A percentile compares a stretch with the other conserved stretches of the same genome.
Conservation (phyloP, 1,140 invertebrate species). For the Plutomurus gul region DNA sequence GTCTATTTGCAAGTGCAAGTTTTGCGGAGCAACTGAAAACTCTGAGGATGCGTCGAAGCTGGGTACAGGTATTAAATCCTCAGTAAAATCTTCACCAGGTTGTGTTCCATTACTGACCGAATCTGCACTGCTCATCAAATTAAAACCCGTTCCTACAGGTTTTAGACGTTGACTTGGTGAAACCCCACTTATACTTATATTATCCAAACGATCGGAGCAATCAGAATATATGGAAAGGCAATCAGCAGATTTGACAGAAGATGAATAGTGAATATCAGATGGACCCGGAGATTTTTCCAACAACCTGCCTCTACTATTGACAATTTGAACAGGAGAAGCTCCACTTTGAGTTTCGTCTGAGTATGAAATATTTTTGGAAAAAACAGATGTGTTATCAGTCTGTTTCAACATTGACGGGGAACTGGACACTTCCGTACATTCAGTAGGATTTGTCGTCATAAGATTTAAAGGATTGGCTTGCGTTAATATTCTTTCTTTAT, state of each 20-base stretch:
- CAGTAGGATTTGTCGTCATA: too few relatives aligned
- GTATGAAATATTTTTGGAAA: not conserved
- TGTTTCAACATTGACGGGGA: not conserved
- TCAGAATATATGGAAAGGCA: constrained; percentile 47
- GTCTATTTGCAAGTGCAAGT: not conserved
- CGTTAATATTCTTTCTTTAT: not conserved
- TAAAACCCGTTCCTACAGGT: constrained; percentile 27
- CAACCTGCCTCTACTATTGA: not conserved
- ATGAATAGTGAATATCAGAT: constrained; percentile 18
- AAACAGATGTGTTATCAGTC: not conserved
- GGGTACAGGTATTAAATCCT: constrained; percentile 51
- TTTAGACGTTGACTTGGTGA: constrained; percentile 41
- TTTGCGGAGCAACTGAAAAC: not conserved
- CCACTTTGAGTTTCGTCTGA: not conserved
- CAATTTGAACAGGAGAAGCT: constrained; percentile 30
- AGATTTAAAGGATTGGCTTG: not conserved
- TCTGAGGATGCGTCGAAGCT: not conserved
- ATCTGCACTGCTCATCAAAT: not conserved
- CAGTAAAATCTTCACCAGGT: not conserved
- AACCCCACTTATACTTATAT: constrained; percentile 32
- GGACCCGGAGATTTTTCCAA: not conserved
- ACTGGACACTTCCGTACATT: not conserved
- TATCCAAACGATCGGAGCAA: constrained; percentile 44
- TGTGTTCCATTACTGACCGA: not conserved
- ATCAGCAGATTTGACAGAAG: constrained; percentile 40